phyloP scores from a whole-genome alignment of 1,140 invertebrate species.

The Achatina immaculata region DNA sequence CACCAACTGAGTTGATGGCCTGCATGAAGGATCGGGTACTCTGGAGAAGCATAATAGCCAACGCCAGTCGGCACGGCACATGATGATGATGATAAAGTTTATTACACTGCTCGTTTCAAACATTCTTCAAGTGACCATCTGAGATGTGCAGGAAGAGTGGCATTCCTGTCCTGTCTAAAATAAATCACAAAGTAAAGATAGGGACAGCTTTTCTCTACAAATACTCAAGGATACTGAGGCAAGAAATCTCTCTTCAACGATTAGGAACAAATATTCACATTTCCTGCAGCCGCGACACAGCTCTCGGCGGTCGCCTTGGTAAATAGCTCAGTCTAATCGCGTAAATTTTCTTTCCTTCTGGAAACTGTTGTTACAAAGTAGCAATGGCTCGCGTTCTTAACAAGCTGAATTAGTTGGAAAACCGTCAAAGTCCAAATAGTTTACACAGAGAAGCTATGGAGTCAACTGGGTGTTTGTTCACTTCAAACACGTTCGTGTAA shows the following conservation, averaged over 20 bases:
- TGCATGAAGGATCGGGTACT: too few species aligned
- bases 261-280: constrained; percentile 19
- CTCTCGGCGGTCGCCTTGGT: neutral
- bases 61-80: too few species aligned
- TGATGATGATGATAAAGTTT: too few species aligned
- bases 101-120: too few species aligned
- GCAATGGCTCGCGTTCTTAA: constrained; percentile 14
- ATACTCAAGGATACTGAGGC: neutral
- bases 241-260: neutral
- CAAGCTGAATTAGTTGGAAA: constrained; percentile 31
- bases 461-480: constrained; percentile 19
- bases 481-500: constrained; percentile 34
- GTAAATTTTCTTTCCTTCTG: neutral
- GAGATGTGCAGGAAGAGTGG: neutral
- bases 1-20: too few species aligned
- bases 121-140: too few species aligned
- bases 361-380: constrained; percentile 24
- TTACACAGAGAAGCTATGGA: constrained; percentile 28
- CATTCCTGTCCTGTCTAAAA: neutral
- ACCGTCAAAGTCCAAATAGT: constrained; percentile 36
- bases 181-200: neutral
- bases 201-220: neutral
- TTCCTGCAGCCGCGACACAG: constrained; percentile 13
- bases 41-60: too few species aligned
- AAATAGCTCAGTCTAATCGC: constrained; percentile 2